These are phyloP conservation scores for Stichopus horrens DNA, from an alignment of 53 echinoderm and acorn worm genomes.

Conservation along the genomic window DNA sequence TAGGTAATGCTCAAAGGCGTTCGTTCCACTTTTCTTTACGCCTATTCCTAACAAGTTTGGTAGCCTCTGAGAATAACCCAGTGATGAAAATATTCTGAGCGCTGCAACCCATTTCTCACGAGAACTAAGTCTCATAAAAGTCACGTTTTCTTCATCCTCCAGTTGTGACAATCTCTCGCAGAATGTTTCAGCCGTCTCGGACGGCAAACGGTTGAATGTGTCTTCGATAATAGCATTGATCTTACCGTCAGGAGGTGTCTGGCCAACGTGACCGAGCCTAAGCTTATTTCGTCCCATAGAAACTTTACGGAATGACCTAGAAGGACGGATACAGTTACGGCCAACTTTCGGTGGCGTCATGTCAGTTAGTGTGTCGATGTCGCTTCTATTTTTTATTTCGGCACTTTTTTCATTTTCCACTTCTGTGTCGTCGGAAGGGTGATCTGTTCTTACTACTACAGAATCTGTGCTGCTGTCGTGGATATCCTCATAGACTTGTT, in stretches of 20 bases:
- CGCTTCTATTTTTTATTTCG: too few relatives aligned
- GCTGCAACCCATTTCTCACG: slow-evolving; percentile 11
- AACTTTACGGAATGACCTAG: too few relatives aligned
- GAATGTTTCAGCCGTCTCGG: background rate
- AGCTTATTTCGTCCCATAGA: too few relatives aligned
- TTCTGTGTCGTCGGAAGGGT: too few relatives aligned
- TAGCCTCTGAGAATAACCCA: slow-evolving; percentile 47
- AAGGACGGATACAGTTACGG: too few relatives aligned
- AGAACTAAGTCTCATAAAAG: background rate
- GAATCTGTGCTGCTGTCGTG: too few relatives aligned
- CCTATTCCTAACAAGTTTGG: slow-evolving; percentile 57
- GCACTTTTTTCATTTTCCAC: too few relatives aligned
- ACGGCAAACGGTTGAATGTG: background rate
- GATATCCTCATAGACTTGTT: too few relatives aligned
- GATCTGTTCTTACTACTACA: too few relatives aligned
- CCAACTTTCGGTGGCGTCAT: too few relatives aligned
- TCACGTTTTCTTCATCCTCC: background rate
- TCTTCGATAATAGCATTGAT: background rate
- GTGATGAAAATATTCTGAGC: background rate
- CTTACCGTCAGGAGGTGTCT: background rate
- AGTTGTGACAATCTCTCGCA: slow-evolving; percentile 2
- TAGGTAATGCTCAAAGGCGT: slow-evolving; percentile 32
- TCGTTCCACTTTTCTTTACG: slow-evolving; percentile 51
- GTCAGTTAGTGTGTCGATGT: too few relatives aligned
- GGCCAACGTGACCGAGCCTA: background rate